Percentiles rank a stretch among this genome's conserved stretches.
These are phyloP conservation scores for Sinelater perroti DNA, from an alignment of 2,888 invertebrate species.

Conservation along the genomic window DNA sequence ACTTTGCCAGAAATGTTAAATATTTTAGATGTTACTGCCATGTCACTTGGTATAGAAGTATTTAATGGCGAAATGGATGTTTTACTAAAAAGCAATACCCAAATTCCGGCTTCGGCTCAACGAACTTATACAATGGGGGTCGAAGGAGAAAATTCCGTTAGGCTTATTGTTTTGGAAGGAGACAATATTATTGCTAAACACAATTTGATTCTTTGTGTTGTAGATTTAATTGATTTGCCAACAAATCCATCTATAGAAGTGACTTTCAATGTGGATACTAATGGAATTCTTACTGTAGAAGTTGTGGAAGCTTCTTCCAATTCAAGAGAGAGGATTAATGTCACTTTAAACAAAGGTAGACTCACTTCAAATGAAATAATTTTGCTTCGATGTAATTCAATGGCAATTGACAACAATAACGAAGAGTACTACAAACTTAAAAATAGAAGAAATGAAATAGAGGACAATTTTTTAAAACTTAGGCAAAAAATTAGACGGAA, in stretches of 20 bases:
- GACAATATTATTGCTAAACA: conserved; percentile 90
- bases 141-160: conserved; percentile 91
- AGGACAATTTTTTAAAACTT: not conserved
- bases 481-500: not conserved
- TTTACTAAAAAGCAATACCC: conserved; percentile 91
- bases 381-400: conserved; percentile 3
- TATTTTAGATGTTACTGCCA: conserved; percentile 85
- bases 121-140: conserved; percentile 92
- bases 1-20: conserved; percentile 83
- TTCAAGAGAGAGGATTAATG: conserved; percentile 97
- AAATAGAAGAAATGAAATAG: not conserved
- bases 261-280: conserved; percentile 93
- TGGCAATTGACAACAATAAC: not conserved
- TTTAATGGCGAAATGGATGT: conserved; percentile 91
- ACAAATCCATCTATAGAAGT: conserved; percentile 95
- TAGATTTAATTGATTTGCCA: conserved; percentile 91
- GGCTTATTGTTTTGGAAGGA: conserved; percentile 86
- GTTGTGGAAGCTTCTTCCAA: conserved; percentile 99
- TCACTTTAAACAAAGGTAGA: conserved; percentile 97
- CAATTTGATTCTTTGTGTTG: conserved; percentile 90
- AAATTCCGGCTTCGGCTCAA: conserved; percentile 90
- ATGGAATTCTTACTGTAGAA: conserved; percentile 93
- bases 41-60: conserved; percentile 86
- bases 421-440: not conserved
- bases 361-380: conserved; percentile 95